Evolutionary conservation across 2,113 vertebrate genomes (phyloP).

Genomic region (Scopus umbretta): DNA sequence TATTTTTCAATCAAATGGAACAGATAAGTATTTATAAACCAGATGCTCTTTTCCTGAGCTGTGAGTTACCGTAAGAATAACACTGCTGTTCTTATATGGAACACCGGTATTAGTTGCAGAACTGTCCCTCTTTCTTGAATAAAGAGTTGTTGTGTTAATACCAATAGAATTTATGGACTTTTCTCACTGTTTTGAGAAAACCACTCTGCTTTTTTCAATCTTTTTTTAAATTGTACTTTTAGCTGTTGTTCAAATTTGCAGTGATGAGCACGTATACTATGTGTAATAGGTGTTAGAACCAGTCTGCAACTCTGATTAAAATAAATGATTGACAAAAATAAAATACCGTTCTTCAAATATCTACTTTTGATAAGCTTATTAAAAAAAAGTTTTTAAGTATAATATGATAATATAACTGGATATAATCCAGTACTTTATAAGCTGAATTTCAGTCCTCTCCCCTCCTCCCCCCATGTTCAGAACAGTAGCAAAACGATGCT

Average conservation of each 20-base stretch:
- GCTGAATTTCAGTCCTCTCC: not conserved
- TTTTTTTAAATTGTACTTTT: slow-evolving; percentile 38
- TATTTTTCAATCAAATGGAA: slow-evolving; percentile 53
- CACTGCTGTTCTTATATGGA: not conserved
- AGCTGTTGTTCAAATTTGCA: slow-evolving; percentile 51
- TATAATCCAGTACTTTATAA: not conserved
- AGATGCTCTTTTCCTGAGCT: slow-evolving; percentile 63
- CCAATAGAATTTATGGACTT: not conserved
- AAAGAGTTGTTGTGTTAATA: slow-evolving; percentile 2
- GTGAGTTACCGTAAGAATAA: slow-evolving; percentile 59
- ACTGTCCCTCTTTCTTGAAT: not conserved
- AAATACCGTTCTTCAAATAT: not conserved
- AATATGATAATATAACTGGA: not conserved
- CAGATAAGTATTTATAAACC: slow-evolving; percentile 57
- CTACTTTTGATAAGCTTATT: not conserved
- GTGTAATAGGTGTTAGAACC: slow-evolving; percentile 34
- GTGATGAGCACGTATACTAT: not conserved
- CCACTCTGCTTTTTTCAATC: slow-evolving; percentile 15
- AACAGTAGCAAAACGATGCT: not conserved
- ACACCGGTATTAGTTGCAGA: slow-evolving; percentile 9
- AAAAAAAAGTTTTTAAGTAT: not conserved
- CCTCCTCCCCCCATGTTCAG: not conserved
- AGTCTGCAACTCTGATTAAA: slow-evolving; percentile 42
- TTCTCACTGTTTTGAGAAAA: slow-evolving; percentile 20
- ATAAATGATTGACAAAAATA: not conserved